These are phyloP conservation scores for Lordiphosa stackelbergi DNA, from an alignment of 1,140 invertebrate species.

Conservation along the genomic window DNA sequence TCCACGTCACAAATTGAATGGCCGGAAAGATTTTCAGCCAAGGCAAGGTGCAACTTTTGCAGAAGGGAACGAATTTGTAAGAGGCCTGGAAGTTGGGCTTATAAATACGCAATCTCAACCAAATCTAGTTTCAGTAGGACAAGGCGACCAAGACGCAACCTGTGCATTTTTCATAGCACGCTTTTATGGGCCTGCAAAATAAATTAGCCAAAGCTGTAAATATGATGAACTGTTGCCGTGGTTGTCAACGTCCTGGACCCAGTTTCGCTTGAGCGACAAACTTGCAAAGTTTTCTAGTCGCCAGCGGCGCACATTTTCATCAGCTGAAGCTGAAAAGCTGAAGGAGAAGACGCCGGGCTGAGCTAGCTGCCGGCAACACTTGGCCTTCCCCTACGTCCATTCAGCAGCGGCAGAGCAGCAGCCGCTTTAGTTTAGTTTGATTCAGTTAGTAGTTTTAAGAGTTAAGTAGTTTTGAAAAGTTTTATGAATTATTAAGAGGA, in stretches of 20 bases:
- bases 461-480: constrained; percentile 73
- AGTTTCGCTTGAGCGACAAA: constrained; percentile 59
- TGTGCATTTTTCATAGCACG: constrained; percentile 67
- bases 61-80: constrained; percentile 33
- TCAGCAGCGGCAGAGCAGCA: constrained; percentile 34
- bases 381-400: background rate
- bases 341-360: constrained; percentile 1
- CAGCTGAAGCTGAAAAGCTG: constrained; percentile 52
- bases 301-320: constrained; percentile 62
- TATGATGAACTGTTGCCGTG: constrained; percentile 65
- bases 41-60: constrained; percentile 14
- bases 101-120: constrained; percentile 65
- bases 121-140: constrained; percentile 21
- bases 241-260: constrained; percentile 34
- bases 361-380: background rate
- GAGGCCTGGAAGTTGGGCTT: constrained; percentile 61
- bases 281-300: constrained; percentile 54
- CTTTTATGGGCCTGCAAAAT: constrained; percentile 53
- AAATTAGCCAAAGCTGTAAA: constrained; percentile 70
- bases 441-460: constrained; percentile 74
- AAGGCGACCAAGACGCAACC: constrained; percentile 30
- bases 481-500: constrained; percentile 75
- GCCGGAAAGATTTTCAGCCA: background rate
- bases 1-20: no score
- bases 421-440: constrained; percentile 70